phyloP scores from a whole-genome alignment of 2,113 vertebrate species.

The Lipotes vexillifer region DNA sequence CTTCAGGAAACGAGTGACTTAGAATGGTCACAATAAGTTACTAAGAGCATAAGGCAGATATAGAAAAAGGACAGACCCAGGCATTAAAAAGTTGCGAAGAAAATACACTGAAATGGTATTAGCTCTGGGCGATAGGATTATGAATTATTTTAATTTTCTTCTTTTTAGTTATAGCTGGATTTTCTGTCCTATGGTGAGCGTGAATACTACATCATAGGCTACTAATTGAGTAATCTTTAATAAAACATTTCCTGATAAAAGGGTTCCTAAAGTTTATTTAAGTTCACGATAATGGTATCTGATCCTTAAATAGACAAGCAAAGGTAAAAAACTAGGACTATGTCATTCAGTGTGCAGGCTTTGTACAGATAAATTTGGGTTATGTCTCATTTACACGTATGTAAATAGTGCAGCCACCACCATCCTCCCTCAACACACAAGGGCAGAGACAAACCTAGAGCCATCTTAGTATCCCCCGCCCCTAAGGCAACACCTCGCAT shows the following conservation, averaged over 20 bases:
- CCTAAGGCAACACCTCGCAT: neutral
- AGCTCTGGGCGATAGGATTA: neutral
- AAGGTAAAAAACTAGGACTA: neutral
- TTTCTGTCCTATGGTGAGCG: neutral
- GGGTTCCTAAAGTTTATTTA: neutral
- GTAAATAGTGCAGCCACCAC: neutral
- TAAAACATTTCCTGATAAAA: neutral
- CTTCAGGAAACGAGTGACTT: neutral
- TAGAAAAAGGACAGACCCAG: neutral
- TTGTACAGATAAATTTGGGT: neutral
- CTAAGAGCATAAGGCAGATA: neutral
- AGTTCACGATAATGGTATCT: neutral
- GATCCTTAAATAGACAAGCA: neutral
- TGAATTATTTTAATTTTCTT: neutral
- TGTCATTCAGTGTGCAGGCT: neutral
- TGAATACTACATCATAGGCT: neutral
- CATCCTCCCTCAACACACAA: neutral
- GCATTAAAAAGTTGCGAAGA: neutral
- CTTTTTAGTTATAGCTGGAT: neutral
- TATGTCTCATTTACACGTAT: neutral
- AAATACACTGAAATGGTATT: neutral
- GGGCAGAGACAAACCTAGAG: neutral
- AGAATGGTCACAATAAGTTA: neutral
- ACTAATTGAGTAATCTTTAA: neutral
- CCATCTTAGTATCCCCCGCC: neutral